Percentiles rank a stretch among this genome's conserved stretches.
Evolutionary conservation across 2,113 vertebrate species (phyloP).

Genomic region (Stercorarius parasiticus): DNA sequence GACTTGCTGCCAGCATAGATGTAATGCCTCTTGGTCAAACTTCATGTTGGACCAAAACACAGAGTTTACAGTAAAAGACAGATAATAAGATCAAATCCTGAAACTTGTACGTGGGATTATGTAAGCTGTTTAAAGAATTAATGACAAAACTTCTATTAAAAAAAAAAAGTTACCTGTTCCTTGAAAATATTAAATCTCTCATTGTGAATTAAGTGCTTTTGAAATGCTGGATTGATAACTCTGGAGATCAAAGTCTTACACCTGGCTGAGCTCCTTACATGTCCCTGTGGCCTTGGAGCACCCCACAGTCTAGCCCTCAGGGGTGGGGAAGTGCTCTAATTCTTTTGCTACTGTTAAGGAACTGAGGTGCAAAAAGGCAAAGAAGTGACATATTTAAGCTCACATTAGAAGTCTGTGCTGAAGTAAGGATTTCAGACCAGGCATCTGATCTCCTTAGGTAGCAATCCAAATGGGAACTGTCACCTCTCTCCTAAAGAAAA

Average conservation of each 20-base stretch:
- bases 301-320: not conserved
- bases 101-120: not conserved
- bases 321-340: not conserved
- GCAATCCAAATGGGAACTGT: constrained; percentile 30
- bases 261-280: constrained; percentile 13
- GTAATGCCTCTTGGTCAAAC: constrained; percentile 51
- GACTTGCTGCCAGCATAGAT: constrained; percentile 46
- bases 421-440: constrained; percentile 21
- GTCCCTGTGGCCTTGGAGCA: constrained; percentile 10
- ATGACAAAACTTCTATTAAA: constrained; percentile 26
- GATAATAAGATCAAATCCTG: constrained; percentile 45
- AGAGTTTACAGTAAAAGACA: constrained; percentile 11
- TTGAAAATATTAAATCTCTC: not conserved
- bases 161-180: not conserved
- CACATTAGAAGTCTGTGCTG: constrained; percentile 6
- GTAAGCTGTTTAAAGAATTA: constrained; percentile 28
- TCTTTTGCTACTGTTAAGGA: not conserved
- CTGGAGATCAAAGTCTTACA: constrained; percentile 45
- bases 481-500: not conserved
- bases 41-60: constrained; percentile 32
- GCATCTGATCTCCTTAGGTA: constrained; percentile 28
- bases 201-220: constrained; percentile 25
- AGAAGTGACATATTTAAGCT: constrained; percentile 24
- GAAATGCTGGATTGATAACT: constrained; percentile 28
- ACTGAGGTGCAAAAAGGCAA: not conserved